phyloP scores from a whole-genome alignment of 2,113 vertebrate genomes.

The Phalacrocorax aristotelis region DNA sequence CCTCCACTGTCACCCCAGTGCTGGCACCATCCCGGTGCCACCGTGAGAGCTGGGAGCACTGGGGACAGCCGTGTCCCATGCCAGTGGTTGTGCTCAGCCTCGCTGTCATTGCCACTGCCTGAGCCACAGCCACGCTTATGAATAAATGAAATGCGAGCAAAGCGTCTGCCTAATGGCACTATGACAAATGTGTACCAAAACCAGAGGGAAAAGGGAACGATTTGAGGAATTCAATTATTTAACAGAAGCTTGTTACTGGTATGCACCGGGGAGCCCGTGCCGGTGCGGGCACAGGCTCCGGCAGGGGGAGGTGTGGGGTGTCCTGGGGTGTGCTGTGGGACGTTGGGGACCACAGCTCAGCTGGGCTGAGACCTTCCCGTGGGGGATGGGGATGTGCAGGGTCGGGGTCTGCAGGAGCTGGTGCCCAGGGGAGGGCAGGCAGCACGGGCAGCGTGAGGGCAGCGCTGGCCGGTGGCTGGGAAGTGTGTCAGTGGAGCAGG shows the following conservation, averaged over 20 bases:
- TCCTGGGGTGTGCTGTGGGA: accelerated
- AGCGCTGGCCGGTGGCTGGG: not conserved
- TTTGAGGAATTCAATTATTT: slow-evolving; percentile 63
- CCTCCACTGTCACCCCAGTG: accelerated
- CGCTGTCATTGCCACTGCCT: not conserved
- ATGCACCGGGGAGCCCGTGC: not conserved
- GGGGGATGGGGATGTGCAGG: accelerated
- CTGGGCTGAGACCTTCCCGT: accelerated
- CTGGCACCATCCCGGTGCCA: not conserved
- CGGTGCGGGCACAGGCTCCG: accelerated
- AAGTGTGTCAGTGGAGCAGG: not conserved
- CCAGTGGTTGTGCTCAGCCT: not conserved
- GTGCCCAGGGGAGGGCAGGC: not conserved
- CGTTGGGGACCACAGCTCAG: accelerated
- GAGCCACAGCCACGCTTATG: not conserved
- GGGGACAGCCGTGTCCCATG: not conserved
- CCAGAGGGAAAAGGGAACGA: slow-evolving; percentile 42
- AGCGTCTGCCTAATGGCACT: slow-evolving; percentile 56
- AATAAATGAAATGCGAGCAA: slow-evolving; percentile 56
- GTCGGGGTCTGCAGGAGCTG: not conserved
- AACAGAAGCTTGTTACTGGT: slow-evolving; percentile 39
- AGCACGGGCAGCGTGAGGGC: not conserved
- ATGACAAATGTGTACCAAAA: slow-evolving; percentile 38
- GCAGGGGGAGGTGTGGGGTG: accelerated
- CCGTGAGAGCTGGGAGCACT: accelerated